phyloP scores from a whole-genome alignment of 2,797 vertebrate species.

The Clarias pachynema region DNA sequence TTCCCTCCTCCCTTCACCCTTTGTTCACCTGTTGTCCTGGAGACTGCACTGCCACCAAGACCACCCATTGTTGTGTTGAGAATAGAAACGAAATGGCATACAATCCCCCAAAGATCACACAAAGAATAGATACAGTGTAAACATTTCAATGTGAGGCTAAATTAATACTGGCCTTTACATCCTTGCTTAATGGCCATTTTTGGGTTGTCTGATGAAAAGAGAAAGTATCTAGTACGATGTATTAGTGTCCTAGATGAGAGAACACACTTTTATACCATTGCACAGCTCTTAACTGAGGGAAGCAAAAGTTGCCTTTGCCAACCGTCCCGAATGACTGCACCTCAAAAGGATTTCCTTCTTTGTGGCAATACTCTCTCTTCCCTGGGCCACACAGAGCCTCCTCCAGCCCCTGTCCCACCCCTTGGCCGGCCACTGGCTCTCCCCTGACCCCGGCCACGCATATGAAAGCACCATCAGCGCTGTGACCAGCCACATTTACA shows the following conservation, averaged over 20 bases:
- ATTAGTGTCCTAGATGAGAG: neutral
- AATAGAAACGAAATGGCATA: slow-evolving; percentile 68
- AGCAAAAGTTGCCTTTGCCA: slow-evolving; percentile 61
- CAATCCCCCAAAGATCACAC: slow-evolving; percentile 58
- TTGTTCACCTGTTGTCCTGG: slow-evolving; percentile 80
- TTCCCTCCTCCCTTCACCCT: slow-evolving; percentile 68
- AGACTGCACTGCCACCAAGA: slow-evolving; percentile 69
- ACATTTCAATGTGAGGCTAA: slow-evolving; percentile 29
- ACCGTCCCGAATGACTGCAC: slow-evolving; percentile 76
- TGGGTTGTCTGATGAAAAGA: neutral
- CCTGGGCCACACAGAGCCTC: slow-evolving; percentile 63
- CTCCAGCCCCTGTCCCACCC: slow-evolving; percentile 51
- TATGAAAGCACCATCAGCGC: slow-evolving; percentile 80
- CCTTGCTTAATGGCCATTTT: neutral
- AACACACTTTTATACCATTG: slow-evolving; percentile 30
- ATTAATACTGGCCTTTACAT: slow-evolving; percentile 19
- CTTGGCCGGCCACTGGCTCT: slow-evolving; percentile 59
- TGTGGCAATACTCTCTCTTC: slow-evolving; percentile 69
- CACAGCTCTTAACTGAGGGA: slow-evolving; percentile 45
- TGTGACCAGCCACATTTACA: slow-evolving; percentile 80
- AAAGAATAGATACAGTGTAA: slow-evolving; percentile 56
- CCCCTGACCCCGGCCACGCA: slow-evolving; percentile 68
- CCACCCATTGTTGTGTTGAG: slow-evolving; percentile 67
- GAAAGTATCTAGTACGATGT: neutral
- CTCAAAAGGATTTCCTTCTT: slow-evolving; percentile 76